A percentile compares a stretch with the other conserved stretches of the same genome.
phyloP scores from a whole-genome alignment of 2,888 invertebrate genomes.

The Drosophila picticornis region DNA sequence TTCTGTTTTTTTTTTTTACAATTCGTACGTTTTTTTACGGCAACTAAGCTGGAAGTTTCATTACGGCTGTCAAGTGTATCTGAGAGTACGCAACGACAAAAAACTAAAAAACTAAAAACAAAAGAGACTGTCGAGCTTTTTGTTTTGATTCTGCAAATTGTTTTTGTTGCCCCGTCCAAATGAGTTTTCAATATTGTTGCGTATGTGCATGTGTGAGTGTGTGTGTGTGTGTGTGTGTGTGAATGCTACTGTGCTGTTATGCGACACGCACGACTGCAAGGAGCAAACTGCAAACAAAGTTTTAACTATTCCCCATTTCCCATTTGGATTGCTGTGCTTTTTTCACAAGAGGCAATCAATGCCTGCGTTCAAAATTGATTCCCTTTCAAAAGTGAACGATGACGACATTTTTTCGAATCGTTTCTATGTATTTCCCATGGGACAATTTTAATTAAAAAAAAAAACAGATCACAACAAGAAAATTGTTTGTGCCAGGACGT shows the following conservation, averaged over 20 bases:
- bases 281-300: slow-evolving; percentile 59
- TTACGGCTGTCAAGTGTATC: slow-evolving; percentile 43
- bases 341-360: slow-evolving; percentile 67
- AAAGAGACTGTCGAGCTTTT: slow-evolving; percentile 26
- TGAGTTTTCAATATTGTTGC: slow-evolving; percentile 69
- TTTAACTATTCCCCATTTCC: slow-evolving; percentile 27
- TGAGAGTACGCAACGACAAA: background rate
- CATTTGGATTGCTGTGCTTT: slow-evolving; percentile 11
- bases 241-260: slow-evolving; percentile 21
- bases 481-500: slow-evolving; percentile 27
- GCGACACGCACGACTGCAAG: slow-evolving; percentile 58
- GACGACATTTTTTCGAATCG: slow-evolving; percentile 50
- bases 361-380: slow-evolving; percentile 54
- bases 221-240: background rate
- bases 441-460: slow-evolving; percentile 39
- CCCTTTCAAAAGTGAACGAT: slow-evolving; percentile 51
- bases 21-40: slow-evolving; percentile 15
- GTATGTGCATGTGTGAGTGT: background rate
- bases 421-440: slow-evolving; percentile 8
- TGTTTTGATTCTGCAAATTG: slow-evolving; percentile 45
- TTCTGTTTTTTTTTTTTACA: background rate
- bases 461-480: slow-evolving; percentile 17
- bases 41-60: slow-evolving; percentile 49
- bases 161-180: slow-evolving; percentile 47
- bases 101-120: background rate